Conservation (phyloP, 2,888 invertebrate species). For the Frankliniella intonsa region DNA sequence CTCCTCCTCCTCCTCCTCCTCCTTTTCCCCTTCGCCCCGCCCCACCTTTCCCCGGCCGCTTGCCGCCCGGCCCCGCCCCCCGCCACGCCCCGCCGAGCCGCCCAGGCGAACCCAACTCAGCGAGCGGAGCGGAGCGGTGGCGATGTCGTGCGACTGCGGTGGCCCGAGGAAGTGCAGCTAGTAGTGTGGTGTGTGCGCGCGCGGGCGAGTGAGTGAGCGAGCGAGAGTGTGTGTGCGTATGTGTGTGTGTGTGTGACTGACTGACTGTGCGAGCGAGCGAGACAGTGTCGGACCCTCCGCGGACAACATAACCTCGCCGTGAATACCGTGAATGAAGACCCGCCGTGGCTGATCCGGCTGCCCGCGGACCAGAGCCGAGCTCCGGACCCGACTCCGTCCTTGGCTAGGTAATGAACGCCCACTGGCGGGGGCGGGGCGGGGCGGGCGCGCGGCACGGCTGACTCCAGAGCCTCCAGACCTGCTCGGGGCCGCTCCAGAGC, state of each 20-base stretch:
- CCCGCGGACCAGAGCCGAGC: too few species aligned
- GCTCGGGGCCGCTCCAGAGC: not conserved
- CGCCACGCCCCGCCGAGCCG: too few species aligned
- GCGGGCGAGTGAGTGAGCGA: not conserved
- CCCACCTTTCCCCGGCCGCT: not conserved
- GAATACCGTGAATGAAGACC: not conserved
- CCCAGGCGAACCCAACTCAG: not conserved
- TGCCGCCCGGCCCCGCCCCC: not conserved
- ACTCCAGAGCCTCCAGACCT: too few species aligned
- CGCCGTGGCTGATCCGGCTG: too few species aligned
- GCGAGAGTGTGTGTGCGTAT: not conserved
- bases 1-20: not conserved
- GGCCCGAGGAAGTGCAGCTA: not conserved
- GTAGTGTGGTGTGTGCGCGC: not conserved
- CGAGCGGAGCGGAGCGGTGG: not conserved
- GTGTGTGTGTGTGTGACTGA: not conserved
- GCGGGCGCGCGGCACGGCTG: too few species aligned
- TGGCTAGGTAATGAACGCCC: too few species aligned
- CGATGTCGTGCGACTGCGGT: not conserved
- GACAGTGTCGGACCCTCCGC: not conserved
- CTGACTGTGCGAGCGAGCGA: not conserved
- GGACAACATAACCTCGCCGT: constrained; percentile 10
- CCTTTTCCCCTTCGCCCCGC: not conserved
- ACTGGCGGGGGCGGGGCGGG: too few species aligned
- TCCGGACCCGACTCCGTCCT: too few species aligned